A percentile compares a stretch with the other conserved stretches of the same genome.
These are phyloP conservation scores for Leptopilina syphax DNA, from an alignment of 2,888 invertebrate species.

Conservation along the genomic window DNA sequence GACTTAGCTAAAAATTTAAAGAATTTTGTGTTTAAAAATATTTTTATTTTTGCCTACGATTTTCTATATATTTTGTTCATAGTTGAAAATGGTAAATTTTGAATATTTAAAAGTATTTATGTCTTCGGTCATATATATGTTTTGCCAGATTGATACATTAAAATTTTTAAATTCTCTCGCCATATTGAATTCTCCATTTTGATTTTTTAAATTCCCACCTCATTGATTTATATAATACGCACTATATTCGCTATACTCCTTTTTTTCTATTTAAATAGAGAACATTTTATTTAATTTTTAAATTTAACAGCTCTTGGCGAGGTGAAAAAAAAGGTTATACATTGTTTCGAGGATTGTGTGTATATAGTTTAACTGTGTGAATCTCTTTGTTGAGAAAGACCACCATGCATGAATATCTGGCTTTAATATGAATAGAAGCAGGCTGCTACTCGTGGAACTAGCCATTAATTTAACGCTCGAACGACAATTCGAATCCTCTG, in stretches of 20 bases:
- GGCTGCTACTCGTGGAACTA: constrained; percentile 10
- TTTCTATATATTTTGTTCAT: too few relatives aligned
- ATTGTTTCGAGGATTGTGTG: constrained; percentile 13
- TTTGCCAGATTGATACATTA: too few relatives aligned
- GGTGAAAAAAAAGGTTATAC: background rate
- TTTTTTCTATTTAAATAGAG: background rate
- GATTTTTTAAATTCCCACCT: too few relatives aligned
- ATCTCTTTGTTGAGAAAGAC: constrained; percentile 37
- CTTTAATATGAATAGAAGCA: background rate
- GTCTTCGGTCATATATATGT: too few relatives aligned
- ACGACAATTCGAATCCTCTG: constrained; percentile 27
- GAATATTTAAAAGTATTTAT: too few relatives aligned
- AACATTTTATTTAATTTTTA: background rate
- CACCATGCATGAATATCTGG: constrained; percentile 18
- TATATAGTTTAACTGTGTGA: constrained; percentile 10
- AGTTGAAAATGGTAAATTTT: too few relatives aligned
- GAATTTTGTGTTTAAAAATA: too few relatives aligned
- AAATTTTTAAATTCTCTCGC: too few relatives aligned
- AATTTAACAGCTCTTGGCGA: background rate
- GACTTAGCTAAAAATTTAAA: too few relatives aligned
- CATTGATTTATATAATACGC: too few relatives aligned
- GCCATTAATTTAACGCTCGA: constrained; percentile 36
- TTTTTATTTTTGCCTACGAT: too few relatives aligned
- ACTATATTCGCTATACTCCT: background rate
- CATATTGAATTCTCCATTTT: too few relatives aligned